Base-by-base conservation (phyloP, 2,888 invertebrate genomes). In the Priocnemis perturbator region DNA sequence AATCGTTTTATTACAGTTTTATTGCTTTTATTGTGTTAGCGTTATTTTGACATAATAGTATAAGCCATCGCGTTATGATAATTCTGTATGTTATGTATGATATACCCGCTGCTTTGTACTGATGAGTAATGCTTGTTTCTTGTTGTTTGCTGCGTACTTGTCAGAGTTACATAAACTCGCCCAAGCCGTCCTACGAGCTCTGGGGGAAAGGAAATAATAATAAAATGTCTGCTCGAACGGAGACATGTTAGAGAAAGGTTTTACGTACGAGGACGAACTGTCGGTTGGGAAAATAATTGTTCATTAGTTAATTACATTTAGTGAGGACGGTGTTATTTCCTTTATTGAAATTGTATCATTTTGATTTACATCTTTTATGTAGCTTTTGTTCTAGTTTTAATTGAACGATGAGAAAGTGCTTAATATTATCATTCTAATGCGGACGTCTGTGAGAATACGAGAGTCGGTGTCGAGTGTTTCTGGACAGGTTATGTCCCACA, bases 161-260 rank as follows among this genome's bases (percentile, higher is more conserved):
- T 60, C 23, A 45, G 58, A 59, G 20, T 20, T 5, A n/a, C 47
- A 45, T 21, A 26, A 60, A 60, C 20, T 60, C 47, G 60, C 20
- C 48, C 60, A 60, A 60, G 21, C 48, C 60, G 60, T 47, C 60
- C 48, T 23, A 14, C 23, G 26, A 48, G 26, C 48, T 48, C 48
- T 14, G 26, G 48, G 26, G 23, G 44, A 11, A 21, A 20, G 11
- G 44, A 45, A 17, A 11, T 44, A 1, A 9, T 30, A 7, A 56
- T 3, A 30, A 56, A 26, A 56, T 4, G n/a, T 56, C 17, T 56
- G 19, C 17, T 58, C 17, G 14, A 19, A 20, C 20, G 2, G n/a
- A 50, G 20, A 9, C 20, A 50, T 50, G 50, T 50, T 50, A 50
- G 20, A 50, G 7, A 19, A 50, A n/a, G n/a, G 14, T 50, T 50